Evolutionary conservation across 1,140 invertebrate genomes (phyloP).

Genomic region (Drosophila triauraria): DNA sequence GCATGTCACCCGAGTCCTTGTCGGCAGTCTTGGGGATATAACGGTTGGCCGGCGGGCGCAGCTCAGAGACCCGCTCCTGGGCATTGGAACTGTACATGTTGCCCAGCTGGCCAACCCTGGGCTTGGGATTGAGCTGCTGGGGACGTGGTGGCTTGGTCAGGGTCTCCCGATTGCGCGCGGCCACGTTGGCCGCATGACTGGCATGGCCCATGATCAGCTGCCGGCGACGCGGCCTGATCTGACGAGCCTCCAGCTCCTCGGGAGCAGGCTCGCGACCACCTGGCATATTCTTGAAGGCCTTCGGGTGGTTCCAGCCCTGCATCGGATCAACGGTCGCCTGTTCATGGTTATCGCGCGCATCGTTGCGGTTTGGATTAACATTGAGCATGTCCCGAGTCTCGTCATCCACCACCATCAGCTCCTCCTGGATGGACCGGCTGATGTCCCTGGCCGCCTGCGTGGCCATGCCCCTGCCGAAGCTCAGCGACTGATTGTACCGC

Average conservation of each 20-base stretch:
- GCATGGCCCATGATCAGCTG: constrained; percentile 8
- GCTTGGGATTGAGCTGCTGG: background rate
- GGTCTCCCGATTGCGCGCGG: background rate
- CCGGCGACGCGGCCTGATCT: constrained; percentile 15
- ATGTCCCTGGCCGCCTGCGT: constrained; percentile 41
- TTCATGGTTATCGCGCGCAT: background rate
- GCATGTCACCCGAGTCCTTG: background rate
- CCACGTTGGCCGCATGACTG: background rate
- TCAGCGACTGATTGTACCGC: constrained; percentile 23
- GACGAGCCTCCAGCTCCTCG: background rate
- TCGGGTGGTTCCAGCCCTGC: constrained; percentile 53
- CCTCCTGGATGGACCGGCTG: constrained; percentile 55
- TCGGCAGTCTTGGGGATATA: background rate
- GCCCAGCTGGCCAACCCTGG: background rate
- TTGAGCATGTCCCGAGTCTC: constrained; percentile 41
- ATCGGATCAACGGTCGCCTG: constrained; percentile 31
- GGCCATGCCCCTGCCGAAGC: background rate
- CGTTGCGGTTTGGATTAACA: constrained; percentile 5
- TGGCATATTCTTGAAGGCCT: background rate
- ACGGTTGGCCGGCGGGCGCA: background rate
- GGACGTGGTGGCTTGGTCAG: background rate
- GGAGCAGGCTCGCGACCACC: too few relatives aligned
- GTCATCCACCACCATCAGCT: constrained; percentile 52
- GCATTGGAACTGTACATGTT: background rate
- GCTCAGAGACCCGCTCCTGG: background rate